These are phyloP conservation scores for Corythaixoides concolor DNA, from an alignment of 2,113 vertebrate genomes.

Conservation along the genomic window DNA sequence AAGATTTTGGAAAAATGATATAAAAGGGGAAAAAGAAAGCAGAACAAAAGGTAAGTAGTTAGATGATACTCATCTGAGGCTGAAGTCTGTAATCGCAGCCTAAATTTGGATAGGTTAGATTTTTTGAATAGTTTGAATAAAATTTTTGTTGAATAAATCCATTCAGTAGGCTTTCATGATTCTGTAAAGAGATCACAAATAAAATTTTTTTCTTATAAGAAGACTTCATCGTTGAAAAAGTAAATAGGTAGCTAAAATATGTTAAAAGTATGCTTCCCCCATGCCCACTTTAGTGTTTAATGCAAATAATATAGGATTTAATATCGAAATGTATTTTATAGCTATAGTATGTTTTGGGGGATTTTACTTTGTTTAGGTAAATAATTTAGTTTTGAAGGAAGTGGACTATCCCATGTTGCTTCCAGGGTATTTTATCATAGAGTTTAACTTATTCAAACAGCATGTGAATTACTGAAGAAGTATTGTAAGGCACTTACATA, in stretches of 20 bases:
- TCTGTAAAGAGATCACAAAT: background rate
- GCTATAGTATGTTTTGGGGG: background rate
- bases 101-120: background rate
- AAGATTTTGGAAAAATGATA: accelerated
- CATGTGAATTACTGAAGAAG: background rate
- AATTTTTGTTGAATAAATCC: background rate
- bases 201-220: background rate
- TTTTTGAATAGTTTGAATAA: background rate
- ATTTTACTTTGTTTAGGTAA: background rate
- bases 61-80: background rate
- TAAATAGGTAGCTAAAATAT: background rate
- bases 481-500: background rate
- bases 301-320: background rate
- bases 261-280: background rate
- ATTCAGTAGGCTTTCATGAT: background rate
- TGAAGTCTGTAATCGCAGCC: background rate
- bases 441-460: background rate
- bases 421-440: background rate
- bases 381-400: background rate
- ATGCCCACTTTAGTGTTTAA: background rate
- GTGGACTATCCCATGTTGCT: background rate
- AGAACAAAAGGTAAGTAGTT: background rate
- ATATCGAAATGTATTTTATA: background rate
- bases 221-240: background rate
- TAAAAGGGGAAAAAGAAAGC: background rate